Conservation (phyloP, 2,113 vertebrate genomes). For the Pseudonaja textilis region DNA sequence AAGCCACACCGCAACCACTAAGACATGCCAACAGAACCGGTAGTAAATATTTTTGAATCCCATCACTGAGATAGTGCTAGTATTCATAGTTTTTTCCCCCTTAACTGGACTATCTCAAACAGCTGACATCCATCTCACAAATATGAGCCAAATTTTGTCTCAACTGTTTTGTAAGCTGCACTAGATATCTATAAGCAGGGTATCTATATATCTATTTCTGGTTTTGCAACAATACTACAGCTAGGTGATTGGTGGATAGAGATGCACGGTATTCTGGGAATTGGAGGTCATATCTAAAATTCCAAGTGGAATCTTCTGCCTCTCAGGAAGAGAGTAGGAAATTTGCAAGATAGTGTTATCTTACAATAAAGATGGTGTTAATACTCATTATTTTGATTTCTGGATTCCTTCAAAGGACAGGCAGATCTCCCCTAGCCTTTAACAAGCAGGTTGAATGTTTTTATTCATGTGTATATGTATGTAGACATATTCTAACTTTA, state of each 20-base stretch:
- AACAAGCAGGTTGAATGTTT: not conserved
- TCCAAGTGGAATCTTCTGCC: not conserved
- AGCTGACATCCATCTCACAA: not conserved
- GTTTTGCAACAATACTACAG: not conserved
- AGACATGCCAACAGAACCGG: too few species aligned
- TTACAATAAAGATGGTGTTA: not conserved
- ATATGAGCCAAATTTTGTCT: not conserved
- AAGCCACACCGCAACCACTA: too few species aligned
- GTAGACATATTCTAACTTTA: not conserved
- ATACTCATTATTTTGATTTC: not conserved
- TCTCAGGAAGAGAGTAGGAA: not conserved
- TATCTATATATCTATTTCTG: not conserved
- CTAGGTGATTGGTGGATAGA: not conserved
- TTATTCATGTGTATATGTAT: not conserved
- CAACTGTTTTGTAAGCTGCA: not conserved
- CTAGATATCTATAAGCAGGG: not conserved
- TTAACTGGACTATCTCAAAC: not conserved
- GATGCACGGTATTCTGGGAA: not conserved
- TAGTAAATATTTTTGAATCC: too few species aligned
- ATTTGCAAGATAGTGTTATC: not conserved
- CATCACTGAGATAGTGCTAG: not conserved
- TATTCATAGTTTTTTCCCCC: not conserved
- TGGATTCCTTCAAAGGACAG: not conserved
- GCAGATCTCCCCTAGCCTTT: not conserved
- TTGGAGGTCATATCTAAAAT: not conserved